Evolutionary conservation across 2,888 invertebrate genomes (phyloP).

Genomic region (Ferrisia virgata): DNA sequence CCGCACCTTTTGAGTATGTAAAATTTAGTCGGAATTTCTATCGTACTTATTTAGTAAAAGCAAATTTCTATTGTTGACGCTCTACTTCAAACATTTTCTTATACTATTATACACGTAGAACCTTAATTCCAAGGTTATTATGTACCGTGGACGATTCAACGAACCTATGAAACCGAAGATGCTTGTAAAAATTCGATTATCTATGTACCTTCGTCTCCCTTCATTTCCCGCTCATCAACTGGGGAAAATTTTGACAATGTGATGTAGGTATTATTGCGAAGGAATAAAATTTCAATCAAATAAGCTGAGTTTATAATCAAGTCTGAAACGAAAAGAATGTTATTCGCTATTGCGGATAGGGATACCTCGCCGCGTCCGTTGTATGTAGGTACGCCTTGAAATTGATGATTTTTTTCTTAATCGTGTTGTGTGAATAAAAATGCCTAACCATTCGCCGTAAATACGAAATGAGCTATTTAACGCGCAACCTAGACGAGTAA

Average conservation of each 20-base stretch:
- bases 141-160: neutral
- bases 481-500: too few species aligned
- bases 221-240: neutral
- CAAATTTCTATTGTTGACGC: neutral
- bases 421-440: neutral
- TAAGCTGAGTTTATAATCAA: neutral
- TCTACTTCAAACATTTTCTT: neutral
- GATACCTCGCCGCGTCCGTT: neutral
- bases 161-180: neutral
- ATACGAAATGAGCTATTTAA: neutral
- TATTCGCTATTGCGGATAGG: too few species aligned
- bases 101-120: neutral
- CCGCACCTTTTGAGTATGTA: neutral
- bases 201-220: neutral
- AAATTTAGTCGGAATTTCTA: neutral
- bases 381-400: neutral
- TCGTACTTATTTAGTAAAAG: neutral
- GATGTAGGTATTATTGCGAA: neutral
- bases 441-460: constrained; percentile 12
- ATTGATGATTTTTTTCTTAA: neutral
- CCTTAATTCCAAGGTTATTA: neutral
- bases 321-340: too few species aligned
- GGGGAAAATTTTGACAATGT: neutral
- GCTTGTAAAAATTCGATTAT: neutral
- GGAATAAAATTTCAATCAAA: neutral